Base-by-base conservation (phyloP, 2,888 invertebrate genomes). In the Dolomedes plantarius region DNA sequence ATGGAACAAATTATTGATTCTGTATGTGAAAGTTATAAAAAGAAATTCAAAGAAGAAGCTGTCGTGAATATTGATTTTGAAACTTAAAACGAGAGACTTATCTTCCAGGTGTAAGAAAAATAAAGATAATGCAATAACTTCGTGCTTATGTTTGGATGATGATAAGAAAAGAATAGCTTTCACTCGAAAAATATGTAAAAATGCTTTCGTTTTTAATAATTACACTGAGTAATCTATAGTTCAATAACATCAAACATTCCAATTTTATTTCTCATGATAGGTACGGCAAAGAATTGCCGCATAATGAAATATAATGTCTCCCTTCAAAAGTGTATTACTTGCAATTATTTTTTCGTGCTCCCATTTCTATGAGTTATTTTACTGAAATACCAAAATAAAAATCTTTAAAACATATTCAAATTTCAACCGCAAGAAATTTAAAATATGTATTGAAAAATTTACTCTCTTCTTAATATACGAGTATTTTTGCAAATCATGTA, bases 131-230 rank as follows among this genome's bases (percentile, higher is more conserved):
- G 68, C 28, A 81, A 81, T 81, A 81, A 65, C 68, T 56, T 67
- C 81, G 81, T 75, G 68, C 67, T 73, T 78, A 32, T 81, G 81
- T 75, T 68, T 50, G 65, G 65, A 50, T 50, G 56, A 46, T 41
- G 81, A 81, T 81, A 81, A 81, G 81, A 81, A 81, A 74, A 81
- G 68, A 74, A 74, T 81, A 74, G 74, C 73, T 74, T 81, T 68
- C 74, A 19, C 31, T 64, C 56, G 74, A 68, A 27, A 80, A 80
- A 36, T 72, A 41, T 73, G 46, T 31, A 62, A 31, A 73, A 80
- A 72, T 68, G 81, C 74, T 81, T 74, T 73, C 73, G 73, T 68
- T 68, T 74, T 81, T 81, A 74, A 81, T 73, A 81, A 81, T 74
- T 81, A 68, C 27, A 67, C 73, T 28, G 27, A 16, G n/a, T 62